phyloP scores from a whole-genome alignment of 2,797 vertebrate genomes.

The Macrochelys suwanniensis region DNA sequence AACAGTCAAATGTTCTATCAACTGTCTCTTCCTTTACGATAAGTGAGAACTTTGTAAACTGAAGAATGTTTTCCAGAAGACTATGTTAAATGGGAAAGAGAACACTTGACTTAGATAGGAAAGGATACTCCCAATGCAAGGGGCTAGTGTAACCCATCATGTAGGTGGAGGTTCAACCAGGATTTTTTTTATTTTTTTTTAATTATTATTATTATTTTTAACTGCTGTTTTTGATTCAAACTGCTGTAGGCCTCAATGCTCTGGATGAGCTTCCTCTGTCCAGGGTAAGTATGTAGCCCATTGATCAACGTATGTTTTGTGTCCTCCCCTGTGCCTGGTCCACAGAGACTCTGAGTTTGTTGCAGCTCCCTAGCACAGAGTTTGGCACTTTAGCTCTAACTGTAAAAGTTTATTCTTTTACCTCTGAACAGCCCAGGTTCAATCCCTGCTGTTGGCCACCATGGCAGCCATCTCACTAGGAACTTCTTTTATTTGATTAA shows the following conservation, averaged over 20 bases:
- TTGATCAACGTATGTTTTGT: background rate
- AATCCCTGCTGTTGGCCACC: background rate
- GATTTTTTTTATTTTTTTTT: background rate
- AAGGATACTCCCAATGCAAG: background rate
- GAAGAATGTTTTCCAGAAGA: background rate
- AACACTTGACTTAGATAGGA: background rate
- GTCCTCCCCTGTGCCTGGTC: background rate
- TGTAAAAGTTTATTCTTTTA: background rate
- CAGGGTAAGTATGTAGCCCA: background rate
- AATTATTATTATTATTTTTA: no score
- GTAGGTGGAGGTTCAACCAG: background rate
- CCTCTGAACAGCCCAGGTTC: background rate
- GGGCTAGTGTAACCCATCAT: background rate
- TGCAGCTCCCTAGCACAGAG: background rate
- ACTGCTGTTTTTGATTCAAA: background rate
- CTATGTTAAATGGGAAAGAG: background rate
- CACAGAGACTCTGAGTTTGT: background rate
- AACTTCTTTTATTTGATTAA: background rate
- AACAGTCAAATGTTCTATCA: background rate
- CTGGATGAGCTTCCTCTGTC: background rate
- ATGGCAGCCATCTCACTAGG: background rate
- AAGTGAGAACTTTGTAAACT: background rate
- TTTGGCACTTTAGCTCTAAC: background rate
- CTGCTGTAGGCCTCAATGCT: background rate
- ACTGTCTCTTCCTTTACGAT: background rate